phyloP scores from a whole-genome alignment of 1,140 invertebrate species.

The Drosophila sulfurigaster region DNA sequence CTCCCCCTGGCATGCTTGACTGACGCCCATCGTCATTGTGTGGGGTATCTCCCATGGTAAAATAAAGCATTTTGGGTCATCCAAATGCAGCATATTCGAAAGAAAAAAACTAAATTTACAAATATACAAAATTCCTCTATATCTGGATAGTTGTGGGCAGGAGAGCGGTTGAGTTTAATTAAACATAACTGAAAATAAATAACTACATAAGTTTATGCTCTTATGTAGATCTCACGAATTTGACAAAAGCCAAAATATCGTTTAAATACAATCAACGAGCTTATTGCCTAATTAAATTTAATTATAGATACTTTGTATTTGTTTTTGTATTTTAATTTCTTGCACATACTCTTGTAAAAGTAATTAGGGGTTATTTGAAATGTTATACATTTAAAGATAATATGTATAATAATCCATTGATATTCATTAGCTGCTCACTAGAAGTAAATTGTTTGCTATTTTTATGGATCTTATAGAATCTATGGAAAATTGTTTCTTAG shows the following conservation, averaged over 20 bases:
- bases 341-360: too few species aligned
- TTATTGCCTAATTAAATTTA: slow-evolving; percentile 3
- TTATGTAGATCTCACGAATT: not conserved
- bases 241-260: not conserved
- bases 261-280: not conserved
- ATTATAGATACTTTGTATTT: not conserved
- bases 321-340: not conserved
- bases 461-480: too few species aligned
- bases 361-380: too few species aligned
- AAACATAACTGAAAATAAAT: slow-evolving; percentile 3
- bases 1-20: slow-evolving; percentile 13
- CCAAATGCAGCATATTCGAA: slow-evolving; percentile 1
- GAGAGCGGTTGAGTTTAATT: slow-evolving; percentile 11
- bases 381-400: too few species aligned
- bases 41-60: slow-evolving; percentile 11
- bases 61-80: slow-evolving; percentile 31
- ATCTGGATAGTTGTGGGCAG: slow-evolving; percentile 5
- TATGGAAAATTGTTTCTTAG: too few species aligned
- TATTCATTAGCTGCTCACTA: too few species aligned
- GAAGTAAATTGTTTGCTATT: too few species aligned
- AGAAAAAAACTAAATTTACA: not conserved
- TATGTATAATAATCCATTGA: too few species aligned
- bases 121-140: slow-evolving; percentile 10
- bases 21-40: slow-evolving; percentile 17
- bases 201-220: not conserved